Evolutionary conservation across 2,797 vertebrate species (phyloP).

Genomic region (Crypturellus tataupa): DNA sequence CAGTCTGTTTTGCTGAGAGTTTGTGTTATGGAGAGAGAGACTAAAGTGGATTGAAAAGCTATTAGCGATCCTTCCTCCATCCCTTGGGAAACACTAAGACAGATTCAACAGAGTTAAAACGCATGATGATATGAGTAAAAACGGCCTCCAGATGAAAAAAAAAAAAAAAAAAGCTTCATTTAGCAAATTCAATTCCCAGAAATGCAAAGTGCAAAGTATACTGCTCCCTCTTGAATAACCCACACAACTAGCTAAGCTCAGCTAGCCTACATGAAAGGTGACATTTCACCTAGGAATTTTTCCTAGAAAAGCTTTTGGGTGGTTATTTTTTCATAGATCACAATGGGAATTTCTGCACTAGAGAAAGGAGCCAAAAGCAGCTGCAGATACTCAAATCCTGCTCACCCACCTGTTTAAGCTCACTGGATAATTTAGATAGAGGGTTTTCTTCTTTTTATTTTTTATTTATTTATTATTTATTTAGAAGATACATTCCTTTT

Average conservation of each 20-base stretch:
- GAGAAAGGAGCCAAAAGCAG: conserved; percentile 64
- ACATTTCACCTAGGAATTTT: not conserved
- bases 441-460: rapidly evolving
- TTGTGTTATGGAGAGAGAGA: conserved; percentile 4
- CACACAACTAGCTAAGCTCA: rapidly evolving
- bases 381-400: conserved; percentile 54
- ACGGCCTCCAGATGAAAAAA: conserved; percentile 24
- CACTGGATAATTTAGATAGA: not conserved
- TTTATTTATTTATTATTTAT: not conserved
- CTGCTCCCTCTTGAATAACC: not conserved
- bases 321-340: conserved; percentile 15
- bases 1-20: not conserved
- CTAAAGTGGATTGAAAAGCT: conserved; percentile 38
- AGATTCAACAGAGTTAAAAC: conserved; percentile 38
- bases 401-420: not conserved
- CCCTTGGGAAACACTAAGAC: conserved; percentile 58
- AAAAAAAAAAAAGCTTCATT: not conserved
- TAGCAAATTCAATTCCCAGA: conserved; percentile 48
- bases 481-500: not conserved
- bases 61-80: conserved; percentile 5
- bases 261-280: not conserved
- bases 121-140: conserved; percentile 8
- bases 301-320: conserved; percentile 18
- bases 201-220: conserved; percentile 16
- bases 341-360: conserved; percentile 22